Evolutionary conservation across 1,140 invertebrate species (phyloP), one percentile per base, ranked within the genome.

Genomic region (Macrocentrus cingulum): DNA sequence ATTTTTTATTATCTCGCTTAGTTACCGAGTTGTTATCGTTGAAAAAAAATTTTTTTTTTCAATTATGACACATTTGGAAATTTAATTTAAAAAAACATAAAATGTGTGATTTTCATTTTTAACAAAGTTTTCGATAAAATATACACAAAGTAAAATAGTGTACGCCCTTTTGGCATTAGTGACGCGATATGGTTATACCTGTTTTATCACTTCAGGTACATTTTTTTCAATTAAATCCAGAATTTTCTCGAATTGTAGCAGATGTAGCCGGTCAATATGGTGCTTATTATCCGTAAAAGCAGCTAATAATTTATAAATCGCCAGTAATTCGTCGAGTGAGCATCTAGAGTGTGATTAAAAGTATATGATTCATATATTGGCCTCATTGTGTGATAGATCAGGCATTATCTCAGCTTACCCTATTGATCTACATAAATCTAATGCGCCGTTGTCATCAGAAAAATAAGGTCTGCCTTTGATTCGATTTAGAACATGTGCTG

Each of bases 221-320:
- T 48, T 25, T 39, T 59, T 55, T 13, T 56, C 50, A 36, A 66
- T 55, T 41, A 61, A 48, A 56, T 59, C 46, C 19, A 66, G 42
- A 25, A 52, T 59, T 8, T 51, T 59, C 19, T 53, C 20, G 49
- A 67, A 59, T 48, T 61, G 50, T 18, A 60, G 41, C 48, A 51
- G 8, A 51, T 60, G 56, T 29, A 65, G 53, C 37, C 62, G 36
- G 16, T 5, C 9, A 29, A 57, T 56, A 52, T 36, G 49, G 56
- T 32, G 42, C 44, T 39, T 15, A 13, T 52, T 25, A 23, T 52
- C 29, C 3, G 20, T 25, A 11, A 52, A 52, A 16, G 42, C 22
- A 23, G 50, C 18, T 34, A 62, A 58, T 23, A 66, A 51, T 41
- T 60, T 55, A 32, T 56, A 16, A 48, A 48, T 53, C 42, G 62